Percentiles rank a stretch among this genome's conserved stretches.
These are phyloP conservation scores for Drosophila triauraria DNA, from an alignment of 1,140 invertebrate species.

Conservation along the genomic window DNA sequence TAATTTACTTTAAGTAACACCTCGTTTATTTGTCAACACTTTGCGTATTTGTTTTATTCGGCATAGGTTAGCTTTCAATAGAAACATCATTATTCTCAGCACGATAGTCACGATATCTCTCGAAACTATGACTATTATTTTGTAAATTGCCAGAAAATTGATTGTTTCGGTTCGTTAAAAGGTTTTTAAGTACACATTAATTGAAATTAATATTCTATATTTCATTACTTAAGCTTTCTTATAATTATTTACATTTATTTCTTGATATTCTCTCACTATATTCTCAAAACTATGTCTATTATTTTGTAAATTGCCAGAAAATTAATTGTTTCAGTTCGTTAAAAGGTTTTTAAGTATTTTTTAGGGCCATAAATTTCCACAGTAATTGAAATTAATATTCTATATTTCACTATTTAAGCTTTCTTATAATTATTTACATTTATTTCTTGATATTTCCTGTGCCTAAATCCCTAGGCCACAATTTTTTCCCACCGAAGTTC, in stretches of 20 bases:
- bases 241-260: too few species aligned
- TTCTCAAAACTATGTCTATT: neutral
- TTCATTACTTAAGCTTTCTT: too few species aligned
- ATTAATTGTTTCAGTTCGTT: neutral
- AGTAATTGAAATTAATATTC: too few species aligned
- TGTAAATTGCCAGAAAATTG: conserved; percentile 4
- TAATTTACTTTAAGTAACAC: neutral
- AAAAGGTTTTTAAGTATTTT: too few species aligned
- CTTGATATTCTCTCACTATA: too few species aligned
- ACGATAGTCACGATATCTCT: conserved; percentile 2
- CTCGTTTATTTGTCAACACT: neutral
- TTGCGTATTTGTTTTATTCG: neutral
- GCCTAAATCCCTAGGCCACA: neutral
- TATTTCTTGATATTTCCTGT: too few species aligned
- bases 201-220: too few species aligned
- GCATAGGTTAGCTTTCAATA: conserved; percentile 1
- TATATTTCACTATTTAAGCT: too few species aligned
- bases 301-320: conserved; percentile 2
- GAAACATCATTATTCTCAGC: neutral
- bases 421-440: too few species aligned
- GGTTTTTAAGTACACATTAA: too few species aligned
- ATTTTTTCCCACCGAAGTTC: neutral
- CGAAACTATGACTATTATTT: neutral
- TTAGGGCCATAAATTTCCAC: too few species aligned
- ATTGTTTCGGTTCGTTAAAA: neutral